Conservation (phyloP, 2,113 vertebrate species). For the Andinoacara biseriatus region DNA sequence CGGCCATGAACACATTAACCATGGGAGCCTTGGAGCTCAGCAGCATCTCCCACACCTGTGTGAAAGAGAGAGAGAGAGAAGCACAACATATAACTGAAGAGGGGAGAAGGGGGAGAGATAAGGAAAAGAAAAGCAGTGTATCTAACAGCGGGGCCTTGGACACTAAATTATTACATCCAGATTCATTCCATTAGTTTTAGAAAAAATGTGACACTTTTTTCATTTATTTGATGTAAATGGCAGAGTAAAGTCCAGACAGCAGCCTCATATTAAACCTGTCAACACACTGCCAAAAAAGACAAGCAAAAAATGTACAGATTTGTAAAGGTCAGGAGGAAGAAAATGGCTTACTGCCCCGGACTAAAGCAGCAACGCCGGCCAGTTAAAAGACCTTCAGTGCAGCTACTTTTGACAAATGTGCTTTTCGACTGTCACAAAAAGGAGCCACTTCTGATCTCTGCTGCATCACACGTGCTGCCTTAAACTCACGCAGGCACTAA, state of each 20-base stretch:
- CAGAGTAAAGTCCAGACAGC: conserved; percentile 37
- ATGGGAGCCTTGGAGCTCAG: conserved; percentile 71
- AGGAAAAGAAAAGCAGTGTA: conserved; percentile 16
- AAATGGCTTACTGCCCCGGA: conserved; percentile 55
- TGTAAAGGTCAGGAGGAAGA: conserved; percentile 72
- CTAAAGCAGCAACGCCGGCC: conserved; percentile 19
- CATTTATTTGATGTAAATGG: conserved; percentile 65
- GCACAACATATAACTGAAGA: neutral
- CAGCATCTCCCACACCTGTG: conserved; percentile 91
- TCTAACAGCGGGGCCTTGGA: conserved; percentile 17
- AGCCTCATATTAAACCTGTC: conserved; percentile 56
- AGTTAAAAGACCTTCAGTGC: conserved; percentile 41
- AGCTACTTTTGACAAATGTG: conserved; percentile 58
- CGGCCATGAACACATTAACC: conserved; percentile 94
- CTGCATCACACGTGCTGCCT: neutral
- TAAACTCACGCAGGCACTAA: neutral
- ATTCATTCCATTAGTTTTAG: conserved; percentile 33
- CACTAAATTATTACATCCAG: conserved; percentile 31
- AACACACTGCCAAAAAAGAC: conserved; percentile 35
- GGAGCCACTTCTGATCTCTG: conserved; percentile 1
- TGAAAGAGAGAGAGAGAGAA: neutral
- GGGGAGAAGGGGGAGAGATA: conserved; percentile 22
- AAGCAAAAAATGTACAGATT: conserved; percentile 44
- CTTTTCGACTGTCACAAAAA: conserved; percentile 38
- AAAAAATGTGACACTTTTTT: conserved; percentile 11